These are phyloP conservation scores for Trichonephila clavata DNA, from an alignment of 1,140 invertebrate genomes.

Conservation along the genomic window DNA sequence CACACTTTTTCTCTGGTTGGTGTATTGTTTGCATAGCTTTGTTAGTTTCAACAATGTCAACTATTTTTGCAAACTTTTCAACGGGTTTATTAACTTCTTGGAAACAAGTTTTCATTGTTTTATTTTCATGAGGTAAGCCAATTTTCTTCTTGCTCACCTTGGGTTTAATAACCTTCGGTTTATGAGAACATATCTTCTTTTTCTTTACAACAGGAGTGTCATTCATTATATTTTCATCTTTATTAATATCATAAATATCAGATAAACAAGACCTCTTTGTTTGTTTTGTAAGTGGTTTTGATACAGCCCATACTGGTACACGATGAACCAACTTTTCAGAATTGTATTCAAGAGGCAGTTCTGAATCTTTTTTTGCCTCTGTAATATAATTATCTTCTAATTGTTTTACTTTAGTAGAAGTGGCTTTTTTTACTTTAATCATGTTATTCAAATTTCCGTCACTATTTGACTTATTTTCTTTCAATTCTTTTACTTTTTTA, in stretches of 20 bases:
- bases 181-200: not conserved
- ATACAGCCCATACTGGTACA: not conserved
- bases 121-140: not conserved
- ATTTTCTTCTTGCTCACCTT: not conserved
- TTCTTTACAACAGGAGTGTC: not conserved
- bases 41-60: no score
- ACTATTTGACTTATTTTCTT: not conserved
- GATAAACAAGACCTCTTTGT: not conserved
- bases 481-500: no score
- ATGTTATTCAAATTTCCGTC: not conserved
- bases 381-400: not conserved
- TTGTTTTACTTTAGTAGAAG: not conserved
- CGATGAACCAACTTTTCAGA: not conserved
- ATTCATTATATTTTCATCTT: constrained; percentile 31
- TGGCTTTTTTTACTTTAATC: not conserved
- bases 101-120: not conserved
- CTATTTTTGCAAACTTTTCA: no score
- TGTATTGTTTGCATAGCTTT: not conserved
- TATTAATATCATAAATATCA: constrained; percentile 37
- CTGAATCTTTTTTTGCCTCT: not conserved
- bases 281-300: not conserved
- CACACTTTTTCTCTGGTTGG: not conserved
- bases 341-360: not conserved
- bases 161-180: not conserved
- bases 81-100: not conserved